Evolutionary conservation across 2,797 vertebrate genomes (phyloP).

Genomic region (Pseudomugil gertrudae): DNA sequence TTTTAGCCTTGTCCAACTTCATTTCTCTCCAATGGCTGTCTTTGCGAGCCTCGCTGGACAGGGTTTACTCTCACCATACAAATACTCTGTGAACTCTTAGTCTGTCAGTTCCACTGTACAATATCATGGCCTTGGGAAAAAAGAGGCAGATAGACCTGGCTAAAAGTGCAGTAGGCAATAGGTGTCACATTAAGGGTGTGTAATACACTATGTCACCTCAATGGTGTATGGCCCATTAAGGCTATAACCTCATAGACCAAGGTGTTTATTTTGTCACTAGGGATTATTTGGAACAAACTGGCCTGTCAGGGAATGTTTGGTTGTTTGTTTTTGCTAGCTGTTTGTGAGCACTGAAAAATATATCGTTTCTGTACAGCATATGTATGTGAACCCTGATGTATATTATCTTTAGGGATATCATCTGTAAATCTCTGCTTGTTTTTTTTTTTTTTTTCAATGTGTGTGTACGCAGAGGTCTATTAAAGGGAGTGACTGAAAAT

Average conservation of each 20-base stretch:
- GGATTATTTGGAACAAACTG: slow-evolving; percentile 79
- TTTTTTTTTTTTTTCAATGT: slow-evolving; percentile 11
- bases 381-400: slow-evolving; percentile 9
- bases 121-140: slow-evolving; percentile 72
- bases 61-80: slow-evolving; percentile 68
- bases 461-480: slow-evolving; percentile 42
- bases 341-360: slow-evolving; percentile 37
- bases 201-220: slow-evolving; percentile 80
- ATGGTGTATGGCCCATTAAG: slow-evolving; percentile 75
- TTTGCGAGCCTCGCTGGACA: slow-evolving; percentile 57
- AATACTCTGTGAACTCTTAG: slow-evolving; percentile 66
- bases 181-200: slow-evolving; percentile 78
- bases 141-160: slow-evolving; percentile 58
- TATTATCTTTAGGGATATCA: slow-evolving; percentile 45
- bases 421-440: slow-evolving; percentile 44
- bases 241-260: slow-evolving; percentile 71
- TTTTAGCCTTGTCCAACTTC: slow-evolving; percentile 45
- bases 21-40: slow-evolving; percentile 28
- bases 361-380: slow-evolving; percentile 40
- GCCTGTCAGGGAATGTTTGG: slow-evolving; percentile 48
- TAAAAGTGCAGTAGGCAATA: slow-evolving; percentile 71
- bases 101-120: slow-evolving; percentile 80
- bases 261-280: slow-evolving; percentile 81
- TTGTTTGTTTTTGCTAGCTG: slow-evolving; percentile 48
- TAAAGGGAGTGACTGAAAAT: slow-evolving; percentile 58